A percentile compares a stretch with the other conserved stretches of the same genome.
Conservation (phyloP, 2,113 vertebrate species). For the Colius striatus region DNA sequence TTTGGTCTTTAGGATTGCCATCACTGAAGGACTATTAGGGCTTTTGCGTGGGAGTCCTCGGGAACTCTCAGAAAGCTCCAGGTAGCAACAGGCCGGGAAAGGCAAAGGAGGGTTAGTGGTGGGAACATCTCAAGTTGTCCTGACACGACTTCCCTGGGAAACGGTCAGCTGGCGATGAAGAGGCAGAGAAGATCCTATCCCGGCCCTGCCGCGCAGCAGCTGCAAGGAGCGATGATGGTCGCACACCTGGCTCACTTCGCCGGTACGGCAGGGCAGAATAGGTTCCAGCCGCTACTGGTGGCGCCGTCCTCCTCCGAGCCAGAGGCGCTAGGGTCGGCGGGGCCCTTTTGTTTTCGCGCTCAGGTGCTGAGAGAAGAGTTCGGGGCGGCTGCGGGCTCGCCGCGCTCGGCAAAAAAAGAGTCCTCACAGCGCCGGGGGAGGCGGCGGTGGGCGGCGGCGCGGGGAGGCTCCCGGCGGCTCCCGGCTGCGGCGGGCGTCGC, state of each 20-base stretch:
- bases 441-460: neutral
- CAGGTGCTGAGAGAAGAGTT: neutral
- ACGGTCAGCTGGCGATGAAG: neutral
- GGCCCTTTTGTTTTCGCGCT: neutral
- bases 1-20: rapidly evolving
- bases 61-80: neutral
- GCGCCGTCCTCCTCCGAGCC: neutral
- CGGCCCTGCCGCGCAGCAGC: neutral
- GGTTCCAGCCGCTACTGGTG: neutral
- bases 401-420: neutral
- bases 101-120: too few species aligned
- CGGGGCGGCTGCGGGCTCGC: neutral
- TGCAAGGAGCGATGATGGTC: rapidly evolving
- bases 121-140: neutral
- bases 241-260: neutral
- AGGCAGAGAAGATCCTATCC: too few species aligned
- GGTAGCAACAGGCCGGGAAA: rapidly evolving
- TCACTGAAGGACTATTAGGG: rapidly evolving
- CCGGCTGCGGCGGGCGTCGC: neutral
- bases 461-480: neutral
- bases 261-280: neutral
- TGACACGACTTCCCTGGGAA: too few species aligned
- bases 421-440: neutral
- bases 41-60: neutral
- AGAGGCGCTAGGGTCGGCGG: neutral